Conservation (phyloP, 2,888 invertebrate genomes). For the Bugula neritina region DNA sequence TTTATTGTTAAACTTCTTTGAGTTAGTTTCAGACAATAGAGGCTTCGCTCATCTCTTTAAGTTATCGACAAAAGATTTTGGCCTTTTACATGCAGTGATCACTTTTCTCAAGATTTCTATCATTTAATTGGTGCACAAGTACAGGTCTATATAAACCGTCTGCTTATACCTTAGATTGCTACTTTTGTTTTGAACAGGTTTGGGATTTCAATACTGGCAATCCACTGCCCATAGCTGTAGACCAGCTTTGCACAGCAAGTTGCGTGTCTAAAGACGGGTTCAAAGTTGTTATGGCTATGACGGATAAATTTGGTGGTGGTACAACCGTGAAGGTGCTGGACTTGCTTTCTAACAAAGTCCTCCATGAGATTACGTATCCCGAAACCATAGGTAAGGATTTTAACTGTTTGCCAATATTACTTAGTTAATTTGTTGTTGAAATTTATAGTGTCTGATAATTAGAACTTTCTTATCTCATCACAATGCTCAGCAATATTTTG, state of each 20-base stretch:
- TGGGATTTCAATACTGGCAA: constrained; percentile 52
- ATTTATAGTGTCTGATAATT: too few relatives aligned
- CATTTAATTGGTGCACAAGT: too few relatives aligned
- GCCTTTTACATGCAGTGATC: too few relatives aligned
- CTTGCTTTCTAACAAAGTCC: constrained; percentile 48
- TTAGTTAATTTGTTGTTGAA: too few relatives aligned
- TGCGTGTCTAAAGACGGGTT: constrained; percentile 50
- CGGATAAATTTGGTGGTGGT: constrained; percentile 49
- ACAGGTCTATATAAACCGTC: too few relatives aligned
- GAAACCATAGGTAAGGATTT: constrained; percentile 43
- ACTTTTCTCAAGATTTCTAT: too few relatives aligned
- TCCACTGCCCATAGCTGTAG: constrained; percentile 48
- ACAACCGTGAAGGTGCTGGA: constrained; percentile 52
- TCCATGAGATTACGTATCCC: constrained; percentile 43
- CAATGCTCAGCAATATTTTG: too few relatives aligned
- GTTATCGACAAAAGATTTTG: too few relatives aligned
- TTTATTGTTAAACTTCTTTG: too few relatives aligned
- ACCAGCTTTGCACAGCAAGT: constrained; percentile 49
- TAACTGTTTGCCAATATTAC: background rate
- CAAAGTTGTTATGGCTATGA: constrained; percentile 47
- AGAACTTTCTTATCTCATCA: too few relatives aligned
- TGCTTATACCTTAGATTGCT: background rate
- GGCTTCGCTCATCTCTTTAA: too few relatives aligned
- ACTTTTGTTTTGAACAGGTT: constrained; percentile 37
- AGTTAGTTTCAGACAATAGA: too few relatives aligned